Base-by-base conservation (phyloP, 23 tunicate species). In the Botrylloides violaceus region DNA sequence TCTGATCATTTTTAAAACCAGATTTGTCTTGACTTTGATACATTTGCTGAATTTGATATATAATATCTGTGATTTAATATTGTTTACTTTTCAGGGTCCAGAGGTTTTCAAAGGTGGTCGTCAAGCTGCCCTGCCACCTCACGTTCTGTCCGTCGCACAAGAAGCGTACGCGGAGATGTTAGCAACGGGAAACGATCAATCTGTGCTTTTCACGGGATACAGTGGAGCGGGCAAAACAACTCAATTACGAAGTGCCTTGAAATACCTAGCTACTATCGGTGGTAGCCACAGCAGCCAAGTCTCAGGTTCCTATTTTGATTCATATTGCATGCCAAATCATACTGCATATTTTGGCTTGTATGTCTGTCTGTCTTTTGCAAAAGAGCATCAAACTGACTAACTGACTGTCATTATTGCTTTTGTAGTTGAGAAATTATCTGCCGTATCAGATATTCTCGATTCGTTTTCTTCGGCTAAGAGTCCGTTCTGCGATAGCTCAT, bases 51-150 rank as follows among this genome's bases (percentile, higher is more conserved):
- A 49, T 0, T 37, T 20, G 35, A 5, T 61, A 0, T 37, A n/a
- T n/a, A n/a, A n/a, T n/a, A n/a, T n/a, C n/a, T n/a, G n/a, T n/a
- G n/a, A n/a, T n/a, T n/a, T n/a, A n/a, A n/a, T n/a, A n/a, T n/a
- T n/a, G n/a, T n/a, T n/a, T n/a, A n/a, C n/a, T n/a, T 80, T 33
- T 7, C 78, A 91, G 89, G 73, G 72, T 22, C 79, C 64, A 39
- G 58, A 36, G 33, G 84, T 70, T 47, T 92, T 86, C 72, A 84
- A 84, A 57, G 93, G 87, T 9, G 77, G 86, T 66, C 78, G 93
- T 63, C 79, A 76, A 32, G 83, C 85, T 34, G 98, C 84, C 70
- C 66, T 77, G 56, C 98, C 98, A 20, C 86, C 98, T 4, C 98
- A 92, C 48, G 65, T 85, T 4, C 84, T 86, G 63, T 73, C 87